phyloP scores from a whole-genome alignment of 2,797 vertebrate species.

The Halcyon leucocephala region DNA sequence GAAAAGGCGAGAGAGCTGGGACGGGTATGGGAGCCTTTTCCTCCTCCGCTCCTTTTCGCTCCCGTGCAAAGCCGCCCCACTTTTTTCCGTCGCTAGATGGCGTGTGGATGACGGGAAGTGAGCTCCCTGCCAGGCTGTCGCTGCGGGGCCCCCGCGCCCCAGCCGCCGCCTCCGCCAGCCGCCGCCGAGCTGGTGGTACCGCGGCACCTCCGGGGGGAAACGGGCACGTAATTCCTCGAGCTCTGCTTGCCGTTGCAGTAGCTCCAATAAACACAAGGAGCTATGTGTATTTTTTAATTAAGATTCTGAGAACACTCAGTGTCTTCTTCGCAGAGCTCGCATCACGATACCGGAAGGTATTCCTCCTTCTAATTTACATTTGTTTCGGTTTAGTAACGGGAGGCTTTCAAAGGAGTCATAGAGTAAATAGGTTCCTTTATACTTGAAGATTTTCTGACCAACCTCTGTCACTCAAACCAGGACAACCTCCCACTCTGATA shows the following conservation, averaged over 20 bases:
- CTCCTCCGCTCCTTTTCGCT: background rate
- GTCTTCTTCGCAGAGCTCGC: background rate
- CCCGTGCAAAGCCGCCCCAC: background rate
- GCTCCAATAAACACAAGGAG: background rate
- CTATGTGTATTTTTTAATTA: background rate
- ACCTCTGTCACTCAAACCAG: too few relatives aligned
- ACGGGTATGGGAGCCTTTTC: conserved; percentile 16
- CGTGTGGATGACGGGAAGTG: conserved; percentile 63
- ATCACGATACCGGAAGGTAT: background rate
- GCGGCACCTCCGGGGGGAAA: accelerated
- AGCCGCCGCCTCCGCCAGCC: background rate
- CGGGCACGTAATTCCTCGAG: background rate
- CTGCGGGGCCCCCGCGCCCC: background rate
- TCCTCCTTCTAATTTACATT: background rate
- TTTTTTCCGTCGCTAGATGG: conserved; percentile 75
- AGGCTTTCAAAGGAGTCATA: background rate
- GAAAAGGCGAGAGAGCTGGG: conserved; percentile 27
- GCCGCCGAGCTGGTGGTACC: background rate
- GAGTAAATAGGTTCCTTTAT: background rate
- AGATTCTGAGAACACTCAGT: background rate
- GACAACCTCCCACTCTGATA: background rate
- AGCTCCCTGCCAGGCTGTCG: background rate
- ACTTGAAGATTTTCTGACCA: background rate
- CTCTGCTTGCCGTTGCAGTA: background rate
- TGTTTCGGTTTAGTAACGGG: background rate